These are phyloP conservation scores for Cosmorhoe ocellata DNA, from an alignment of 2,888 invertebrate species.

Conservation along the genomic window DNA sequence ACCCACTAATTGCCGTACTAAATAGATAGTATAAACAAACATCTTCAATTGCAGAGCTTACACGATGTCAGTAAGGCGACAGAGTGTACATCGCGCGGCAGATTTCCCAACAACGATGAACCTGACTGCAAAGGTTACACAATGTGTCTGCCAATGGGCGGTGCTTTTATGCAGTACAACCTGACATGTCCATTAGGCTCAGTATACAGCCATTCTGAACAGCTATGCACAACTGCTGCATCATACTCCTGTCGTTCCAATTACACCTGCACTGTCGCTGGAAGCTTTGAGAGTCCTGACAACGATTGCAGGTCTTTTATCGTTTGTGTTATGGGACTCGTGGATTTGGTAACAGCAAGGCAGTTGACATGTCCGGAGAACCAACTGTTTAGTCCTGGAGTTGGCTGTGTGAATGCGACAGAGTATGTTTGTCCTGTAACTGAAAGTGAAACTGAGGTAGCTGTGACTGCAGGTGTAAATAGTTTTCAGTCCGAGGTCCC, in stretches of 20 bases:
- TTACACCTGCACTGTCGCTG: constrained; percentile 51
- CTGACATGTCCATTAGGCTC: constrained; percentile 62
- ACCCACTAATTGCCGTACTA: constrained; percentile 21
- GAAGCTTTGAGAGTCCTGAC: constrained; percentile 45
- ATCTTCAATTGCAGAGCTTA: constrained; percentile 57
- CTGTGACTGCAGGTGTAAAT: constrained; percentile 6
- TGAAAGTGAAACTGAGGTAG: constrained; percentile 4
- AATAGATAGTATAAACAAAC: constrained; percentile 35
- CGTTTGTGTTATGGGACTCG: constrained; percentile 56
- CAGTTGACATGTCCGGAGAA: constrained; percentile 51
- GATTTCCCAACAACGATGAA: constrained; percentile 58
- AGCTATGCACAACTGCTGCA: constrained; percentile 64
- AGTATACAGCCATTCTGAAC: constrained; percentile 62
- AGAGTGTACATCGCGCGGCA: constrained; percentile 57
- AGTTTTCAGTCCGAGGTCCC: constrained; percentile 18
- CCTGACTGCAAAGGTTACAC: constrained; percentile 64
- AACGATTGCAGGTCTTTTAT: constrained; percentile 53
- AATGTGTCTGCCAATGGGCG: constrained; percentile 56
- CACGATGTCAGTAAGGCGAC: constrained; percentile 44
- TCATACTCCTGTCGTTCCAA: constrained; percentile 57
- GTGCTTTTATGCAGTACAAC: constrained; percentile 56
- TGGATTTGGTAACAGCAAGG: constrained; percentile 54
- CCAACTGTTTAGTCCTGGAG: constrained; percentile 46
- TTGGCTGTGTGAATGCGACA: constrained; percentile 50
- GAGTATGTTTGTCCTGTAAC: constrained; percentile 42